These are phyloP conservation scores for Drosophila busckii DNA, from an alignment of 1,140 invertebrate genomes.

Conservation along the genomic window DNA sequence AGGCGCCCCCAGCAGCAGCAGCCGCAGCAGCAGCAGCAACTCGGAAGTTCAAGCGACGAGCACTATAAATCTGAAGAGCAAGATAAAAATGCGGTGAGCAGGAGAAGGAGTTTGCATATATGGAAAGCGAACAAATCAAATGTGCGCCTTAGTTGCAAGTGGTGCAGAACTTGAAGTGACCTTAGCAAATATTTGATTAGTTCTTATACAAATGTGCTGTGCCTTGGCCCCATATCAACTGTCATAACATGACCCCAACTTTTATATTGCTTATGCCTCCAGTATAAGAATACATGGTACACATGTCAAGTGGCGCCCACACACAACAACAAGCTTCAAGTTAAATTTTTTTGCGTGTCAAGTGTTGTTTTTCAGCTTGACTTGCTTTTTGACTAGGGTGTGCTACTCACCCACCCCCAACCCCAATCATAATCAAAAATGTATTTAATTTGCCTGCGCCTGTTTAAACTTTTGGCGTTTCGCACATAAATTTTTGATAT, in stretches of 20 bases:
- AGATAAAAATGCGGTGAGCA: constrained; percentile 49
- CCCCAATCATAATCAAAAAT: constrained; percentile 69
- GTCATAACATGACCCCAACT: constrained; percentile 23
- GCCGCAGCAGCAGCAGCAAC: constrained; percentile 22
- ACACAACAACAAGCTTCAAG: neutral
- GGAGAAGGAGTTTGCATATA: constrained; percentile 2
- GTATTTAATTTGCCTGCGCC: constrained; percentile 62
- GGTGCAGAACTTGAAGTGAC: constrained; percentile 30
- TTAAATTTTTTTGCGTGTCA: constrained; percentile 59
- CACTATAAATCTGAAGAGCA: constrained; percentile 54
- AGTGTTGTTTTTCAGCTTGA: constrained; percentile 75
- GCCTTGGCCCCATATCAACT: constrained; percentile 15
- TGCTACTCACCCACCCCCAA: neutral
- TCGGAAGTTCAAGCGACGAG: constrained; percentile 47
- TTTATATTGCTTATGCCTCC: constrained; percentile 36
- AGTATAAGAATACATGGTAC: too few relatives aligned
- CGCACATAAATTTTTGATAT: constrained; percentile 70
- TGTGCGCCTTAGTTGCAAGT: too few relatives aligned
- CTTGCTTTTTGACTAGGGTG: constrained; percentile 65
- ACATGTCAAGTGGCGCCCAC: constrained; percentile 21
- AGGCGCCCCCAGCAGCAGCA: constrained; percentile 17
- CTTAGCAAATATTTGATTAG: constrained; percentile 59
- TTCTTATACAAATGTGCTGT: constrained; percentile 28
- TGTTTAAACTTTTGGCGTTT: constrained; percentile 59
- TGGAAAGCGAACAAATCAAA: too few relatives aligned